Base-by-base conservation (phyloP, 1,140 invertebrate species). In the Eurosta solidaginis region DNA sequence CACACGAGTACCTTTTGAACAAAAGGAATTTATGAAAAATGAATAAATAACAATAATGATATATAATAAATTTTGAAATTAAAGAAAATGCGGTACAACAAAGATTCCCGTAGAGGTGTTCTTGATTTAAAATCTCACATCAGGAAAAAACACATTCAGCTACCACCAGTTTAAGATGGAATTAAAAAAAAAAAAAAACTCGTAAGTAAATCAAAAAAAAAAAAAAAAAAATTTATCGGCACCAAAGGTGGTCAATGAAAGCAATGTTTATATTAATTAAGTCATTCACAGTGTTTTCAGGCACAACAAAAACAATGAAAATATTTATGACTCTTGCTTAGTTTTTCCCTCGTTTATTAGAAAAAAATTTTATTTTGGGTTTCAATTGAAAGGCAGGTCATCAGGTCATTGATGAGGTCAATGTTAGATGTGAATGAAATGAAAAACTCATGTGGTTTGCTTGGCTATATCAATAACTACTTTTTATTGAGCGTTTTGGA, bases 1-100 rank as follows among this genome's bases (percentile, higher is more conserved):
- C 97, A 98, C 9, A 97, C 95, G 90, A 97, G 78, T 7, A 87
- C 85, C 87, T 88, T 45, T 36, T 22, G 33, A 22, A 68, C 33
- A 42, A 33, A 36, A 63, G 10, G 5, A 59, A 33, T 40, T 25
- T 25, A 52, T 27, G n/a, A 77, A 59, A 12, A 47, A 36, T 14
- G 27, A 76, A 47, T 3, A 74, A 78, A 74, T 14, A 25, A 40
- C 2, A 73, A 68, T 77, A 47, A 45, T 20, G 7, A 33, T n/a
- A 40, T 6, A 77, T 77, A 12, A 42, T 40, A 68, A 68, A 68
- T 40, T 4, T 36, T 10, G 10, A 2, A 68, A 68, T 2, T 22
- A 52, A 68, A 63, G 45, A 68, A 68, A 3, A 20, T 68, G n/a
- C n/a, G n/a, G 36, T 2, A 36, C 5, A 40, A 68, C 33, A 68